These are phyloP conservation scores for Corbicula japonica DNA, from an alignment of 2,888 invertebrate genomes.

Conservation along the genomic window DNA sequence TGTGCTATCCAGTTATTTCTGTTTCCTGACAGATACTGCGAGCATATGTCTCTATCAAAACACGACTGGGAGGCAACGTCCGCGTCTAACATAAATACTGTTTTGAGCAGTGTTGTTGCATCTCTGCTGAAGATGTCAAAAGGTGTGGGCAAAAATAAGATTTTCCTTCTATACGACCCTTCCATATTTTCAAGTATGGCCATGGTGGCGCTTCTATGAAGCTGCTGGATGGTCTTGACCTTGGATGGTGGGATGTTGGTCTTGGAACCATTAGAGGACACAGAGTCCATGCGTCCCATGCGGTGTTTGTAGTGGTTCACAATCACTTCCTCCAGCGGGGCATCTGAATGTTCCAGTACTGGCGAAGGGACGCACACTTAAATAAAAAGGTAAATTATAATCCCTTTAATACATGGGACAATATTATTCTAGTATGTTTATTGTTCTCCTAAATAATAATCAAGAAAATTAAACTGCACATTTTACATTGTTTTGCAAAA, in stretches of 20 bases:
- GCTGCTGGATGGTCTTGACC: not conserved
- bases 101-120: slow-evolving; percentile 14
- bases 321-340: too few relatives aligned
- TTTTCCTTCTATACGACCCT: slow-evolving; percentile 11
- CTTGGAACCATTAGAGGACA: not conserved
- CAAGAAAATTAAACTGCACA: too few relatives aligned
- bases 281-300: too few relatives aligned
- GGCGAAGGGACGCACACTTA: too few relatives aligned
- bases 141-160: slow-evolving; percentile 17
- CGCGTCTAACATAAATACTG: slow-evolving; percentile 17
- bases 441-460: too few relatives aligned
- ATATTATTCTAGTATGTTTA: too few relatives aligned
- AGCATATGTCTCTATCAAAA: slow-evolving; percentile 10
- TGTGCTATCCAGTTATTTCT: slow-evolving; percentile 16
- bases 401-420: too few relatives aligned
- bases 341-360: too few relatives aligned
- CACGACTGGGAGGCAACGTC: slow-evolving; percentile 18
- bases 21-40: not conserved
- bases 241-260: too few relatives aligned
- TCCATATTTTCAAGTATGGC: slow-evolving; percentile 23
- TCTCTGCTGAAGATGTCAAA: slow-evolving; percentile 19
- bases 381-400: too few relatives aligned
- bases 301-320: too few relatives aligned
- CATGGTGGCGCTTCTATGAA: slow-evolving; percentile 12
- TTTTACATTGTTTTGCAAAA: too few relatives aligned